phyloP scores from a whole-genome alignment of 2,888 invertebrate genomes.

The Bimastos eiseni region DNA sequence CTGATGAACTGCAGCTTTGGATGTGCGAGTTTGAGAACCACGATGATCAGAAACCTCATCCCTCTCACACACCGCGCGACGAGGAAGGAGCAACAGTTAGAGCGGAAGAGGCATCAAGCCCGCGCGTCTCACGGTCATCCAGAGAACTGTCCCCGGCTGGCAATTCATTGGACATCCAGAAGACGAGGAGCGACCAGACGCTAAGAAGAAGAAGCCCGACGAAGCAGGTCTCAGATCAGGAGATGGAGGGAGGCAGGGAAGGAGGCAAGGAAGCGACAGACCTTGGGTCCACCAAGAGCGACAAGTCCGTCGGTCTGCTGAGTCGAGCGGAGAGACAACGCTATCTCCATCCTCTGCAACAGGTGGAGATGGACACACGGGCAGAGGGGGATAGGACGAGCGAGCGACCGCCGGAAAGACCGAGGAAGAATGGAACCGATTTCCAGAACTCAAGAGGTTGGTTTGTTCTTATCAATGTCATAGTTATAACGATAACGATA shows the following conservation, averaged over 20 bases:
- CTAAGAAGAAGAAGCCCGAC: neutral
- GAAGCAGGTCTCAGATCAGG: neutral
- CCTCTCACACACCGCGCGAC: no score
- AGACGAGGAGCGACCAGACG: neutral
- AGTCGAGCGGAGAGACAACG: neutral
- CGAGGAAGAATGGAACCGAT: neutral
- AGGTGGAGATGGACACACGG: neutral
- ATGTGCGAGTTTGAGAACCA: neutral
- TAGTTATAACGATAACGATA: no score
- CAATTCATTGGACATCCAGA: neutral
- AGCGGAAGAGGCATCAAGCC: neutral
- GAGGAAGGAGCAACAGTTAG: neutral
- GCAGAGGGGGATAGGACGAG: neutral
- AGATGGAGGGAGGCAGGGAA: neutral
- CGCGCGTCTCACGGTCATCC: constrained; percentile 13
- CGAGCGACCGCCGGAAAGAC: neutral
- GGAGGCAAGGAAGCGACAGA: neutral
- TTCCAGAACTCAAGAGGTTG: neutral
- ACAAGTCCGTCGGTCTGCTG: neutral
- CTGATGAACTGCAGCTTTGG: no score
- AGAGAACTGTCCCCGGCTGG: neutral
- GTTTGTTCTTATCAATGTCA: no score
- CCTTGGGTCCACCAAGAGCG: neutral
- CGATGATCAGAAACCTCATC: neutral
- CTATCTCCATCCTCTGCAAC: neutral